Evolutionary conservation across 2,113 vertebrate genomes (phyloP).

Genomic region (Danio rerio): GRCz12tu NC_133200.1:33607501-33608000

Average conservation of each 20-base stretch:
- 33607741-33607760: neutral
- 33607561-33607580: neutral
- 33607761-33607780: neutral
- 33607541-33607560: neutral
- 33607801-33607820: neutral
- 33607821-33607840: neutral
- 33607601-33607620: neutral
- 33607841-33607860: neutral
- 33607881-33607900: neutral
- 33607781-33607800: neutral
- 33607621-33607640: neutral
- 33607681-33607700: too few species aligned
- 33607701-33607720: too few species aligned
- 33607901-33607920: constrained; percentile 65
- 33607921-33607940: constrained; percentile 69
- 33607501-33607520: neutral
- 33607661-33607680: too few species aligned
- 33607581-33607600: neutral
- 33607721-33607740: too few species aligned
- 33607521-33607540: neutral
- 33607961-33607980: constrained; percentile 67
- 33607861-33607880: neutral
- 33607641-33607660: too few species aligned
- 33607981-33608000: constrained; percentile 71
- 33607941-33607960: constrained; percentile 66